These are phyloP conservation scores for Ptychochromis oligacanthus DNA, from an alignment of 2,113 vertebrate species.

Conservation along the genomic window DNA sequence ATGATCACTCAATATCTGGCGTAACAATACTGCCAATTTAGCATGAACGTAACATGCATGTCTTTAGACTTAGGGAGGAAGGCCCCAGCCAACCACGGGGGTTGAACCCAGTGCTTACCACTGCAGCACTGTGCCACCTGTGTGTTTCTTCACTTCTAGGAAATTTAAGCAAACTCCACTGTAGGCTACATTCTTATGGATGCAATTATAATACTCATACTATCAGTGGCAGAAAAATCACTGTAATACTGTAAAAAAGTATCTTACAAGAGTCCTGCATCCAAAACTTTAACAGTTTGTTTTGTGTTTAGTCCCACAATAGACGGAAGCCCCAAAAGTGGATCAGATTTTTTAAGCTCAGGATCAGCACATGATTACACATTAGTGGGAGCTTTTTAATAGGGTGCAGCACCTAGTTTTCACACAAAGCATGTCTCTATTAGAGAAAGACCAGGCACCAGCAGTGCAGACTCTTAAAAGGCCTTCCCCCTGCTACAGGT, in stretches of 20 bases:
- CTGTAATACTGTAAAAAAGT: not conserved
- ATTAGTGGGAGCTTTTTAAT: not conserved
- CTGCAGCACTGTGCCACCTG: not conserved
- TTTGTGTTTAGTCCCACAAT: too few species aligned
- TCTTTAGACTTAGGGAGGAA: not conserved
- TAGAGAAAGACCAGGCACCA: not conserved
- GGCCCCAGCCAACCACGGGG: not conserved
- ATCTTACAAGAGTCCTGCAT: not conserved
- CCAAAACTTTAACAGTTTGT: too few species aligned
- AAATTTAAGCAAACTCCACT: not conserved
- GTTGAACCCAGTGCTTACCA: not conserved
- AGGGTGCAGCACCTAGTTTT: not conserved
- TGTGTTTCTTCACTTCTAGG: not conserved
- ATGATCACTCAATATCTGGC: not conserved
- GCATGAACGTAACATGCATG: not conserved
- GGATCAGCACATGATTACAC: not conserved
- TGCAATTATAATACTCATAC: rapidly evolving
- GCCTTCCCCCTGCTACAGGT: too few species aligned
- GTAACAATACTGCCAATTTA: not conserved
- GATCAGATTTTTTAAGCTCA: not conserved
- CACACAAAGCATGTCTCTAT: not conserved
- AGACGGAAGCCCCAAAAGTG: not conserved
- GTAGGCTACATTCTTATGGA: not conserved
- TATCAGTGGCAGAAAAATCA: not conserved
- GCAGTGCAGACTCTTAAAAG: not conserved